These are phyloP conservation scores for Xenopus borealis DNA, from an alignment of 2,113 vertebrate species.

Conservation along the genomic window DNA sequence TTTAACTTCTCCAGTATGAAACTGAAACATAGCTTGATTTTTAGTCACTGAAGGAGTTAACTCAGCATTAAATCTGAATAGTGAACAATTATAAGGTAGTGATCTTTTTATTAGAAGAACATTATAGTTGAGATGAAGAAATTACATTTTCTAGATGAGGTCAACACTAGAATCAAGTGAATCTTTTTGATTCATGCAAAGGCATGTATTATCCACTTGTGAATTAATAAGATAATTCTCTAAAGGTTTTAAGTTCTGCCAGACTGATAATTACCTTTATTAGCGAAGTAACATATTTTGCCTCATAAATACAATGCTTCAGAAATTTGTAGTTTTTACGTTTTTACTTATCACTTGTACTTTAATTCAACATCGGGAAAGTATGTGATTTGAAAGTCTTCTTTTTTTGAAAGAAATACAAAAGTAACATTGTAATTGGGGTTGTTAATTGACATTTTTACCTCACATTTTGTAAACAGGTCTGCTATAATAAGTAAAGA, in stretches of 20 bases:
- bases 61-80: background rate
- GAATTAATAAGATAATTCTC: conserved; percentile 58
- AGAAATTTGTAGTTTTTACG: conserved; percentile 61
- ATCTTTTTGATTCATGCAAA: conserved; percentile 65
- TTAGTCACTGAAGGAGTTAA: background rate
- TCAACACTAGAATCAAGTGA: conserved; percentile 59
- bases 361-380: conserved; percentile 59
- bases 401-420: background rate
- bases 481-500: too few relatives aligned
- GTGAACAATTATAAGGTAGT: conserved; percentile 24
- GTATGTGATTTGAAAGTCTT: conserved; percentile 16
- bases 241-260: conserved; percentile 53
- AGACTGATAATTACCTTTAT: conserved; percentile 66
- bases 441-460: background rate
- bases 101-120: conserved; percentile 54
- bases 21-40: background rate
- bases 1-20: background rate
- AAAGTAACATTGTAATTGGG: conserved; percentile 8
- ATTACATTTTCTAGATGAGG: conserved; percentile 60
- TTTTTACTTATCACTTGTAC: conserved; percentile 56
- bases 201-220: conserved; percentile 70
- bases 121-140: conserved; percentile 57
- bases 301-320: conserved; percentile 62
- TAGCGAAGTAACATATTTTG: conserved; percentile 57
- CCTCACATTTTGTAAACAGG: too few relatives aligned